Base-by-base conservation (phyloP, 2,113 vertebrate species). In the Galemys pyrenaicus region DNA sequence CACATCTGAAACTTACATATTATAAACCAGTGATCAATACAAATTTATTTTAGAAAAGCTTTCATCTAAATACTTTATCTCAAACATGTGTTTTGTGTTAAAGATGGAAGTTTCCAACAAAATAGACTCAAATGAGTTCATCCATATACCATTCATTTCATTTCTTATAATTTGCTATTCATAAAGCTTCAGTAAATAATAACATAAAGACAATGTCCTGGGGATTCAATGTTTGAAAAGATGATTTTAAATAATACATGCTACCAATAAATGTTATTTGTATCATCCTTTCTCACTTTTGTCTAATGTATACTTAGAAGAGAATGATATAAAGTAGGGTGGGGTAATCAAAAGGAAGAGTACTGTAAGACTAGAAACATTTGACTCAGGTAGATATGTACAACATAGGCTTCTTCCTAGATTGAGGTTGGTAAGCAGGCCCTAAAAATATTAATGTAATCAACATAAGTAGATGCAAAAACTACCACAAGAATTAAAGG, bases 391-490 rank as follows among this genome's bases (percentile, higher is more conserved):
- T 58, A 73, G 30, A 87, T 17, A 65, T 71, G 13, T 73, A 35
- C 71, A 28, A 74, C 16, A 54, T 70, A 39, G 46, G 15, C 28
- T 94, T 83, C 28, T 73, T 95, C 46, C 17, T 86, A 60, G 6
- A 54, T 1, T 78, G 37, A 71, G 65, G 30, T 41, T 58, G 49
- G 9, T 71, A 92, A 80, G 44, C 9, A 84, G 20, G 35, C 79
- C 51, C 91, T 89, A 46, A 85, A 89, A 91, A 9, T 77, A 91
- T 24, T 44, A 86, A 86, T 80, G 20, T 44, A 88, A 89, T 77
- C 19, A 78, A 37, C 81, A 24, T 41, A 77, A 77, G 26, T 58
- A 93, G 24, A 89, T 62, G 49, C 3, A 64, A 73, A 89, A 83
- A 78, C 16, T n/a, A 68, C 44, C 84, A 86, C 5, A 62, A 80